phyloP scores from a whole-genome alignment of 1,140 invertebrate species.

The Eurosta solidaginis region DNA sequence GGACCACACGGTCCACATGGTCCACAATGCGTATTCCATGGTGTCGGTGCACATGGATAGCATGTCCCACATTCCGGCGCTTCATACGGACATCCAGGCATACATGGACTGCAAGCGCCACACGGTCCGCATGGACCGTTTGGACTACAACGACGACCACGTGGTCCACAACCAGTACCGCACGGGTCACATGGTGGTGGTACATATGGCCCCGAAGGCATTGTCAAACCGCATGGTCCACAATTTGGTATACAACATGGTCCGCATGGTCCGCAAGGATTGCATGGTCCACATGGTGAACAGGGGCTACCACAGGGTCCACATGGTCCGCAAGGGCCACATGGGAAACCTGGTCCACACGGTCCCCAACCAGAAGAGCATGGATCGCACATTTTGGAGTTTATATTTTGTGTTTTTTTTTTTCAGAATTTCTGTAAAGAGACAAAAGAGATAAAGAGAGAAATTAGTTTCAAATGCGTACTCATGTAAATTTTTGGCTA shows the following conservation, averaged over 20 bases:
- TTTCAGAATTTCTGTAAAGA: background rate
- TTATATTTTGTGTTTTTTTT: slow-evolving; percentile 6
- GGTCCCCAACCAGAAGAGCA: slow-evolving; percentile 42
- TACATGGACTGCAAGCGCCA: slow-evolving; percentile 44
- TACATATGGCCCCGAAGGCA: slow-evolving; percentile 49
- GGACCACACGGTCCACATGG: slow-evolving; percentile 50
- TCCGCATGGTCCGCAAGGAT: slow-evolving; percentile 44
- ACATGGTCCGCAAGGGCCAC: slow-evolving; percentile 36
- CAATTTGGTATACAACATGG: slow-evolving; percentile 45
- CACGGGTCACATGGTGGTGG: slow-evolving; percentile 46
- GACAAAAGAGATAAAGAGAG: too few species aligned
- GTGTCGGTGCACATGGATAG: slow-evolving; percentile 51
- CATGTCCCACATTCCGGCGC: slow-evolving; percentile 52
- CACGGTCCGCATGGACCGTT: slow-evolving; percentile 43
- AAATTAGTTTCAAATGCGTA: background rate
- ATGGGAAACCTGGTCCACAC: slow-evolving; percentile 33
- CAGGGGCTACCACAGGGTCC: slow-evolving; percentile 36
- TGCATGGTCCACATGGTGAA: slow-evolving; percentile 44
- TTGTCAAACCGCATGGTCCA: slow-evolving; percentile 48
- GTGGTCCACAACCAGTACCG: slow-evolving; percentile 31
- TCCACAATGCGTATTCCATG: slow-evolving; percentile 53
- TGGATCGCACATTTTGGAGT: slow-evolving; percentile 42
- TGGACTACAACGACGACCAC: slow-evolving; percentile 35
- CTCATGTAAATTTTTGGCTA: background rate
- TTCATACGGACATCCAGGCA: slow-evolving; percentile 50